These are phyloP conservation scores for Tetragonisca angustula DNA, from an alignment of 2,888 invertebrate species.

Conservation along the genomic window DNA sequence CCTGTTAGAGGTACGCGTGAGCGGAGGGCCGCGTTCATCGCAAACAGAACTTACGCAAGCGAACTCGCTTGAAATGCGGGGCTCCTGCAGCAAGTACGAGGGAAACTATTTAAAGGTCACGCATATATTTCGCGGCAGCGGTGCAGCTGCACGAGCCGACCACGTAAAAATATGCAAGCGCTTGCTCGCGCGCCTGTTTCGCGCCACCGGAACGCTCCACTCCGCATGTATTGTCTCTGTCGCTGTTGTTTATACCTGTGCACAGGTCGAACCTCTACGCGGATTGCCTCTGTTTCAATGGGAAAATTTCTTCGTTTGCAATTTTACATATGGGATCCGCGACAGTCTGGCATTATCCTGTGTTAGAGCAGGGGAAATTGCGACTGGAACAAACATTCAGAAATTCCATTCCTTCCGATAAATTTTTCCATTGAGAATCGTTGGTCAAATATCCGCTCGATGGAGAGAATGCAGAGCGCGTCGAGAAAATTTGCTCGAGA, in stretches of 20 bases:
- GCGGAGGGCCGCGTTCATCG: slow-evolving; percentile 44
- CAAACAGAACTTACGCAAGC: slow-evolving; percentile 59
- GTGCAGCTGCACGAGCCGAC: slow-evolving; percentile 57
- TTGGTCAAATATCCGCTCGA: slow-evolving; percentile 34
- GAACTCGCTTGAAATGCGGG: slow-evolving; percentile 65
- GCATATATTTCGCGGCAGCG: slow-evolving; percentile 58
- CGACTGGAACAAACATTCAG: not conserved
- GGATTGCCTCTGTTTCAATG: not conserved
- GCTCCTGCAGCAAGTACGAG: slow-evolving; percentile 54
- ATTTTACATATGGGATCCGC: not conserved
- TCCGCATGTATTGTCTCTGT: slow-evolving; percentile 34
- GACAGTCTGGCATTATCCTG: not conserved
- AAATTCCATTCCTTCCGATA: not conserved
- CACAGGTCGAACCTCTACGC: not conserved
- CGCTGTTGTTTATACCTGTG: slow-evolving; percentile 25
- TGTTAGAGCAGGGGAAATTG: not conserved
- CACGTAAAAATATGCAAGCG: slow-evolving; percentile 60
- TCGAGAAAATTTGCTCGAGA: slow-evolving; percentile 47
- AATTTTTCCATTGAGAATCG: not conserved
- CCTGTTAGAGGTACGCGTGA: slow-evolving; percentile 17
- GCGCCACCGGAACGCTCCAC: slow-evolving; percentile 18
- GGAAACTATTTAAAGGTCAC: slow-evolving; percentile 65
- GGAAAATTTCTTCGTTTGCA: not conserved
- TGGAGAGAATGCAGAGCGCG: slow-evolving; percentile 46
- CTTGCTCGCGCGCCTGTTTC: slow-evolving; percentile 36